Base-by-base conservation (phyloP, 2,888 invertebrate genomes). In the Leptura quadrifasciata region DNA sequence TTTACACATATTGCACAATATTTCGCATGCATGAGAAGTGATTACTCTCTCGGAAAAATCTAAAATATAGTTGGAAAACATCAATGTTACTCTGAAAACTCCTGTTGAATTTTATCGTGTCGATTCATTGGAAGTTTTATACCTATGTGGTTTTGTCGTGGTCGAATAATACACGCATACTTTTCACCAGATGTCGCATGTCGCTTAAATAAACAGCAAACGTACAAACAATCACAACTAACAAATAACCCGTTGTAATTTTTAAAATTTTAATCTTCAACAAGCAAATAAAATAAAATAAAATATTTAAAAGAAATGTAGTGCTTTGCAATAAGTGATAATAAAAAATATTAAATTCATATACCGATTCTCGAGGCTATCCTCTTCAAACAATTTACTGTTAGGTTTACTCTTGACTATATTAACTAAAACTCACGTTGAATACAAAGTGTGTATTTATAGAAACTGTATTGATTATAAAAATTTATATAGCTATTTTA, bases 401-500 rank as follows among this genome's bases (percentile, higher is more conserved):
- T 47, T 47, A 47, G 15, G n/a, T 47, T 47, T 47, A n/a, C 5
- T n/a, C 4, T n/a, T 47, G 47, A 47, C 12, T 47, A n/a, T 47
- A 35, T 63, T 39, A 39, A 8, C 39, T 18, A 39, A 63, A 63
- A 63, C 1, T 35, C 15, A 27, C 21, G 39, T 18, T 9, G 39
- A 35, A 31, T 18, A 35, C 35, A 63, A 63, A 63, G 10, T 17
- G 18, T 63, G 15, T 63, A 39, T 63, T 63, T 63, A 63, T 63
- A 63, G 18, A 63, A 61, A 9, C 35, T 21, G 1, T 61, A 12
- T 63, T 10, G 9, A 63, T 63, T 39, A 39, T 39, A 47, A 65
- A 52, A 65, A 65, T 20, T 65, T 65, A 65, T 52, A 52, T 24
- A 20, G 65, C 18, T 52, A 20, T 65, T 65, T 65, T 65, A 52